These are phyloP conservation scores for Rhodophaea formosa DNA, from an alignment of 2,888 invertebrate genomes.

Conservation along the genomic window DNA sequence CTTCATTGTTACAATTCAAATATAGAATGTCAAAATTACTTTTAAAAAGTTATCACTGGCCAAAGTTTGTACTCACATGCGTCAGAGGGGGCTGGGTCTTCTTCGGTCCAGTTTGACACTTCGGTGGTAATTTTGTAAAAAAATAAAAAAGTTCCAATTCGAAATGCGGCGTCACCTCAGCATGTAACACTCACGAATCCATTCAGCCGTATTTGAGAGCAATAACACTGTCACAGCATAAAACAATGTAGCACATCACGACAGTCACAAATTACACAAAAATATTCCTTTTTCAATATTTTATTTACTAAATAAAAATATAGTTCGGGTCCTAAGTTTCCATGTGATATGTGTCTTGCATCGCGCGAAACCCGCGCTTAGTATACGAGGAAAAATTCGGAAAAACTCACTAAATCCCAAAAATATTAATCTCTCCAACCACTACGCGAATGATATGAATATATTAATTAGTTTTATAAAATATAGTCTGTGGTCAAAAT, in stretches of 20 bases:
- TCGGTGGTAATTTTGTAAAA: slow-evolving; percentile 78
- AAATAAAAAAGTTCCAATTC: slow-evolving; percentile 63
- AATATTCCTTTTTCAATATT: slow-evolving; percentile 53
- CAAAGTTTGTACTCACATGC: slow-evolving; percentile 66
- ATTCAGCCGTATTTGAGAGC: slow-evolving; percentile 61
- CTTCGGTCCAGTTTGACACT: slow-evolving; percentile 80
- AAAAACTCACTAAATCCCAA: slow-evolving; percentile 68
- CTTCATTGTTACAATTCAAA: slow-evolving; percentile 38
- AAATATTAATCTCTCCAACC: slow-evolving; percentile 46
- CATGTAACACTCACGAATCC: slow-evolving; percentile 65
- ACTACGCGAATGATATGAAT: slow-evolving; percentile 72
- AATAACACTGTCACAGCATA: slow-evolving; percentile 64
- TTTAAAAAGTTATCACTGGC: slow-evolving; percentile 5
- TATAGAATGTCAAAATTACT: slow-evolving; percentile 22
- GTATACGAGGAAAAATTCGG: slow-evolving; percentile 45
- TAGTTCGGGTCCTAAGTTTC: slow-evolving; percentile 78
- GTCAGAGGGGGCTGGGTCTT: slow-evolving; percentile 78
- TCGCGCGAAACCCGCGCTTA: slow-evolving; percentile 52
- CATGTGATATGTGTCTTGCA: slow-evolving; percentile 74
- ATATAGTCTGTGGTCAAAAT: slow-evolving; percentile 70
- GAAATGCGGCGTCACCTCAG: slow-evolving; percentile 61
- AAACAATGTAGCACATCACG: slow-evolving; percentile 68
- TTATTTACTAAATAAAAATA: slow-evolving; percentile 58
- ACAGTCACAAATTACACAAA: slow-evolving; percentile 60
- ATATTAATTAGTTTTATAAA: slow-evolving; percentile 60